Percentiles rank a stretch among this genome's conserved stretches.
phyloP scores from a whole-genome alignment of 2,113 vertebrate genomes.

The Plecturocebus donacophilus region DNA sequence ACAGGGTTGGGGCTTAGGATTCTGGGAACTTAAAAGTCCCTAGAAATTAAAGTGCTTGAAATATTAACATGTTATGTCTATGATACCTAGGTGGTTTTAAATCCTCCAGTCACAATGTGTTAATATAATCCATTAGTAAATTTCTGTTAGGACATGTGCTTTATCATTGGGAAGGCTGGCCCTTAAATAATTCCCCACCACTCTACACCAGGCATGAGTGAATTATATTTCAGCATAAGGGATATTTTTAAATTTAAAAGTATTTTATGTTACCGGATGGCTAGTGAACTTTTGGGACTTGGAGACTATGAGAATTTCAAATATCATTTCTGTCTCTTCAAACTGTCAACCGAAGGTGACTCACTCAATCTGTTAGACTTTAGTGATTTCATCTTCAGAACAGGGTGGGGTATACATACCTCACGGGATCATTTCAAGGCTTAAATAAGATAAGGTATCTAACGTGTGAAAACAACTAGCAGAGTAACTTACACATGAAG shows the following conservation, averaged over 20 bases:
- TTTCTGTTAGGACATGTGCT: not conserved
- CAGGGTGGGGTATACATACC: not conserved
- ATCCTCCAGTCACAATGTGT: not conserved
- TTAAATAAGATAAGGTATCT: not conserved
- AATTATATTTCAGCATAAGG: not conserved
- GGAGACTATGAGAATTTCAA: not conserved
- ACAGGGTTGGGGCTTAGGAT: not conserved
- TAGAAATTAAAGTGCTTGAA: not conserved
- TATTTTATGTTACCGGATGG: not conserved
- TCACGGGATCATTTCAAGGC: not conserved
- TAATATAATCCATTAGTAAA: constrained; percentile 43
- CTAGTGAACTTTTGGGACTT: not conserved
- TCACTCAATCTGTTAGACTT: not conserved
- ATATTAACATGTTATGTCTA: not conserved
- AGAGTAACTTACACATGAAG: not conserved
- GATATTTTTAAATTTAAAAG: not conserved
- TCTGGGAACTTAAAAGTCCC: not conserved
- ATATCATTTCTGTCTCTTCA: not conserved
- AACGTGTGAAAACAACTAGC: not conserved
- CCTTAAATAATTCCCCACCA: not conserved
- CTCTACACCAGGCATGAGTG: not conserved
- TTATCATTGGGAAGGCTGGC: not conserved
- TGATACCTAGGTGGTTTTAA: not conserved
- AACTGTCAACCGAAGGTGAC: not conserved
- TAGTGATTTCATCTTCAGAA: not conserved